Evolutionary conservation across 2,888 invertebrate genomes (phyloP).

Genomic region (Coenonympha arcania): DNA sequence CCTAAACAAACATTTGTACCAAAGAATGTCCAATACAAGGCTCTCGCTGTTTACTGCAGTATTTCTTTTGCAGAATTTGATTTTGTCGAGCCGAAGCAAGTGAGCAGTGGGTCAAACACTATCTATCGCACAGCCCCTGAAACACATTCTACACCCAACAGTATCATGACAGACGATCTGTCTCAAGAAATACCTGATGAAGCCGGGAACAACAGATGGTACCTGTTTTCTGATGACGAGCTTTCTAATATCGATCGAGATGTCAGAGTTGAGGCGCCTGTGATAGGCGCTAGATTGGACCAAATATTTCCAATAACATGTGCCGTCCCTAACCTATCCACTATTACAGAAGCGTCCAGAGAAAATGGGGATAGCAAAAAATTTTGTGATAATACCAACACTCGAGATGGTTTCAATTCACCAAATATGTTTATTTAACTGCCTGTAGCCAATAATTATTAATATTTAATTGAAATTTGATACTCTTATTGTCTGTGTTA

Average conservation of each 20-base stretch:
- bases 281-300: constrained; percentile 45
- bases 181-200: constrained; percentile 37
- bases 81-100: constrained; percentile 6
- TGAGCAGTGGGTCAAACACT: constrained; percentile 1
- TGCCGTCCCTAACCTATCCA: constrained; percentile 58
- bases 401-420: constrained; percentile 33
- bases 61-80: constrained; percentile 8
- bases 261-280: constrained; percentile 12
- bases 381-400: constrained; percentile 31
- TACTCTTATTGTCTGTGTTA: too few species aligned
- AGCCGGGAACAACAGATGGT: constrained; percentile 43
- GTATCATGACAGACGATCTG: constrained; percentile 60
- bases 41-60: too few species aligned
- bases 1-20: too few species aligned
- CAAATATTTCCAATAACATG: constrained; percentile 56
- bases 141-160: constrained; percentile 31
- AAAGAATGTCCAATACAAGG: too few species aligned
- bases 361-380: constrained; percentile 33
- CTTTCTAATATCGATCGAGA: constrained; percentile 37
- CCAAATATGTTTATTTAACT: not conserved
- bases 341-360: constrained; percentile 58
- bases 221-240: constrained; percentile 59
- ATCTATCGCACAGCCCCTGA: constrained; percentile 12
- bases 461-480: not conserved
- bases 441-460: not conserved